phyloP scores from a whole-genome alignment of 2,797 vertebrate species.

The Loris lydekkerianus region DNA sequence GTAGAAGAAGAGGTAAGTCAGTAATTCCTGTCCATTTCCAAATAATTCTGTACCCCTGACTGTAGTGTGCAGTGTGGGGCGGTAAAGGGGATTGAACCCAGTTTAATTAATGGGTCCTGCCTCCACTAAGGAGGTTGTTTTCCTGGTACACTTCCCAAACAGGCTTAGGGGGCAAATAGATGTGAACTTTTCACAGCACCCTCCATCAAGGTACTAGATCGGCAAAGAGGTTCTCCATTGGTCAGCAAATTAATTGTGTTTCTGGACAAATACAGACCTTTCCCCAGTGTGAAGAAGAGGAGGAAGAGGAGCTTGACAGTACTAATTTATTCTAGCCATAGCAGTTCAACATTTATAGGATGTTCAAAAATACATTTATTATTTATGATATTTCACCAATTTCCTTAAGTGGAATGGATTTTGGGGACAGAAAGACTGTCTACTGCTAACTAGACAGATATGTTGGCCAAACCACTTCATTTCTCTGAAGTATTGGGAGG shows the following conservation, averaged over 20 bases:
- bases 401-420: background rate
- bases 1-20: constrained; percentile 45
- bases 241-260: constrained; percentile 38
- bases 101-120: background rate
- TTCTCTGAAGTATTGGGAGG: background rate
- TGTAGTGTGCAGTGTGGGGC: background rate
- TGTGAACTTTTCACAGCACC: background rate
- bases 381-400: background rate
- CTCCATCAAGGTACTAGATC: background rate
- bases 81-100: background rate
- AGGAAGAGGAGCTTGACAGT: background rate
- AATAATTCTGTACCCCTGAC: background rate
- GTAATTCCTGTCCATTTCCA: constrained; percentile 12
- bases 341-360: background rate
- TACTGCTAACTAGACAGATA: background rate
- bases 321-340: constrained; percentile 19
- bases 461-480: background rate
- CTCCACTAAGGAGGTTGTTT: background rate
- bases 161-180: background rate
- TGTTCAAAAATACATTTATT: background rate
- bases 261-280: background rate
- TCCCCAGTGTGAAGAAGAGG: background rate
- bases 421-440: background rate
- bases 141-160: constrained; percentile 25
- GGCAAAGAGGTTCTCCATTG: background rate